These are phyloP conservation scores for Lordiphosa fenestrarum DNA, from an alignment of 2,888 invertebrate species.

Conservation along the genomic window DNA sequence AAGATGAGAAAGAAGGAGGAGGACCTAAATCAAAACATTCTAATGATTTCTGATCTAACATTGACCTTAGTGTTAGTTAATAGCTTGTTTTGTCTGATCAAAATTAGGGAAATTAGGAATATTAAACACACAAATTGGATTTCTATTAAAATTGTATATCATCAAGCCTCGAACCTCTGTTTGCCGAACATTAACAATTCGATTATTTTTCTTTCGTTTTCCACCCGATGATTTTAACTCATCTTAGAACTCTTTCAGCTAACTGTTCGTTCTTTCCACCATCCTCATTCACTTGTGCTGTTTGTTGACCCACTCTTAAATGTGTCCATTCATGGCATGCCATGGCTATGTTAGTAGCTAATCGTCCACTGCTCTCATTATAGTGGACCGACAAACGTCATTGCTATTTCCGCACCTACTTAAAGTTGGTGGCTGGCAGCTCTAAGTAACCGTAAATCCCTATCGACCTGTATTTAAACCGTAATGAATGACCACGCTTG, in stretches of 20 bases:
- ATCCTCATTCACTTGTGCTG: slow-evolving; percentile 26
- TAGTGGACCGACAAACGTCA: slow-evolving; percentile 10
- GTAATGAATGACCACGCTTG: slow-evolving; percentile 29
- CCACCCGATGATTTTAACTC: neutral
- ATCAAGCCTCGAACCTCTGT: too few species aligned
- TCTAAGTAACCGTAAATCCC: slow-evolving; percentile 61
- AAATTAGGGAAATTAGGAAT: too few species aligned
- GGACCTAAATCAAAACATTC: too few species aligned
- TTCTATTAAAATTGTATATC: too few species aligned
- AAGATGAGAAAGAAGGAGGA: too few species aligned
- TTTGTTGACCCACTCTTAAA: slow-evolving; percentile 50
- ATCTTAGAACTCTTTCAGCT: slow-evolving; percentile 1
- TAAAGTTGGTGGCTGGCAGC: slow-evolving; percentile 38
- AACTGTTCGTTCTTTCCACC: slow-evolving; percentile 10
- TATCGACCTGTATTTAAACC: slow-evolving; percentile 59
- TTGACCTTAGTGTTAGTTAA: too few species aligned
- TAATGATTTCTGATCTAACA: too few species aligned
- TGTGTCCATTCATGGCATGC: slow-evolving; percentile 39
- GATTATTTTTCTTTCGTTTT: slow-evolving; percentile 4
- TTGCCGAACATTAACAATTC: too few species aligned
- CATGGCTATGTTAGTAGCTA: slow-evolving; percentile 1
- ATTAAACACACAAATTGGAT: too few species aligned
- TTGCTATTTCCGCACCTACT: slow-evolving; percentile 61
- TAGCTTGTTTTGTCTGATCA: too few species aligned
- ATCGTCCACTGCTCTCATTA: slow-evolving; percentile 15